Evolutionary conservation across 2,113 vertebrate genomes (phyloP), one percentile per base, ranked within the genome.

Genomic region (Psittacara wagleri): DNA sequence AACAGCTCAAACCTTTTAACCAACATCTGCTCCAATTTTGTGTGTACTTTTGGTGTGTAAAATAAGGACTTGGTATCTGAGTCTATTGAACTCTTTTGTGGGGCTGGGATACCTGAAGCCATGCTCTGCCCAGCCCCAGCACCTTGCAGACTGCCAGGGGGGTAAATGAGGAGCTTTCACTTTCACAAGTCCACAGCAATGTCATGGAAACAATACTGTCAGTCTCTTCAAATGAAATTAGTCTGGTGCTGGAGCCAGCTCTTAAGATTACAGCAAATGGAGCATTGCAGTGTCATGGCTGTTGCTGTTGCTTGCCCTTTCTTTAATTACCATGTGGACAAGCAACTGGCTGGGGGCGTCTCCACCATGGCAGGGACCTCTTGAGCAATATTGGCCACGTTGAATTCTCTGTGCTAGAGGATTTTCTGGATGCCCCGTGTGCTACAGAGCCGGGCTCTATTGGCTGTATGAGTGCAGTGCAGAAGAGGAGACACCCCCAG

Each of bases 261-360:
- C 43, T 81, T 70, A 28, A 61, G 31, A 29, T 61, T 9, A 52
- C 63, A 77, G 44, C 64, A 61, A 35, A 24, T 37, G 13, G 63
- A 69, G 55, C 48, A 9, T 17, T 17, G 9, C 4, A 18, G 16
- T 6, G 35, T 43, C 67, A 6, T 0, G 1, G 15, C 52, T 1
- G 0, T 37, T 48, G 44, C 59, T 78, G 19, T 43, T 67, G 29
- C 16, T 48, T 54, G 39, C 23, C 44, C 51, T 81, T 76, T 29
- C 57, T 69, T 70, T 70, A 76, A 46, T 41, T 48, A 46, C 55
- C 25, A 4, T 15, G 29, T 43, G 51, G 57, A 48, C 55, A 37
- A 76, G 29, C 7, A 5, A 14, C 18, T 25, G 27, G 23, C 2
- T 76, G 49, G 35, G 25, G 18, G 17, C n/a, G 7, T 43, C 64